Evolutionary conservation across 2,113 vertebrate species (phyloP), one percentile per base, ranked within the genome.

Genomic region (Mormyrus lacerda): DNA sequence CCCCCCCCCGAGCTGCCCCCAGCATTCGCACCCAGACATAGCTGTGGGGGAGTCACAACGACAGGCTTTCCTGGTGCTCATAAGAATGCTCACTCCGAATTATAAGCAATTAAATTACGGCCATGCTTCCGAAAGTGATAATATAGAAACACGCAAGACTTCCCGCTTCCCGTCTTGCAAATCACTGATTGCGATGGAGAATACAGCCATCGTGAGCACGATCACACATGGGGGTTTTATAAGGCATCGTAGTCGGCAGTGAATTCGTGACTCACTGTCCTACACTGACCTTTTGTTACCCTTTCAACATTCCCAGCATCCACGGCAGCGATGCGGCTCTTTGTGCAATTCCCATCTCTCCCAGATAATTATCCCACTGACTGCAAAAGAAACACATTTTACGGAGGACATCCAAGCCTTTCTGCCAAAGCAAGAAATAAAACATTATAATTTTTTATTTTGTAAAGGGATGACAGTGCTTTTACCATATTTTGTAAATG

Each of bases 281-380:
- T 82, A 93, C 92, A 92, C 82, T 73, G 86, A 35, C 94, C 39
- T 89, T 85, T 47, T n/a, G 21, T 48, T 2, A 48, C 47, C 83
- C 47, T 92, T 92, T 61, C 47, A 94, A 95, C 93, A 93, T 94
- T 94, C 94, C 95, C 93, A 94, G 94, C 94, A 92, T 94, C 73
- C 94, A 94, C 95, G 1, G 15, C 31, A 76, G 24, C 5, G 31
- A 39, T 4, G 3, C 11, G 5, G 24, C 83, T 85, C 4, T 97
- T 97, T 97, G 97, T 97, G 96, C 98, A 98, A 98, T 97, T 96
- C 96, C 96, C 96, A 97, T 95, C 96, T 97, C 95, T 98, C 95
- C 97, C 97, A 98, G 97, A 99, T 97, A 98, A 97, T 97, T 98
- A 98, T 97, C 97, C 97, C 97, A 95, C 89, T 95, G 96, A 95